Conservation (phyloP, 2,113 vertebrate genomes). For the Leucoraja erinaceus region DNA sequence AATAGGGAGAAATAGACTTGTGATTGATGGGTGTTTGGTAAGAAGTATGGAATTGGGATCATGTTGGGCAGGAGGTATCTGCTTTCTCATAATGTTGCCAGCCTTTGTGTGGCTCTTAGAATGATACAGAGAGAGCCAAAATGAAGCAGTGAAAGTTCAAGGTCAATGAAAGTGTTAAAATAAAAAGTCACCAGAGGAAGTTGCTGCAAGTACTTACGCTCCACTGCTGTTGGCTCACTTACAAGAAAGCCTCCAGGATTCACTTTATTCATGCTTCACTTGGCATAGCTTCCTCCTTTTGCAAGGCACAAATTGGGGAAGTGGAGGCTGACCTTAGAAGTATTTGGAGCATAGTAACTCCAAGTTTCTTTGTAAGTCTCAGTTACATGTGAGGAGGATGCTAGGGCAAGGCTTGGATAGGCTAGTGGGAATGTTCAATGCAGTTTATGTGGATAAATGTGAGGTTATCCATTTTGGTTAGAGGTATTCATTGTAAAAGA, state of each 20-base stretch:
- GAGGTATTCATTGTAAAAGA: too few species aligned
- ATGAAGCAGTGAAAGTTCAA: background rate
- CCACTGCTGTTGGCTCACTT: background rate
- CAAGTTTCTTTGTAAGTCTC: background rate
- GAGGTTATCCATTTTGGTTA: too few species aligned
- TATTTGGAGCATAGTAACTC: background rate
- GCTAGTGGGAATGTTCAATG: too few species aligned
- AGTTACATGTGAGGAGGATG: too few species aligned
- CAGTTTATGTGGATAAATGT: too few species aligned
- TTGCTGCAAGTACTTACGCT: background rate
- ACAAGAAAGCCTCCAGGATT: slow-evolving; percentile 1
- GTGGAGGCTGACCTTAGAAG: background rate
- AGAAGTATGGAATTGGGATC: too few species aligned
- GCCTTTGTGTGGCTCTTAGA: background rate
- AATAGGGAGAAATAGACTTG: background rate
- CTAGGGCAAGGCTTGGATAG: too few species aligned
- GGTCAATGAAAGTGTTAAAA: background rate
- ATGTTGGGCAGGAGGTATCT: too few species aligned
- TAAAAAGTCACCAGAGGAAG: background rate
- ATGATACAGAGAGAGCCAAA: background rate
- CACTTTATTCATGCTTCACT: background rate
- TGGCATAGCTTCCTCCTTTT: background rate
- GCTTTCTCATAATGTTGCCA: background rate
- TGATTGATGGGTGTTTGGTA: too few species aligned
- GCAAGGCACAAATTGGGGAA: background rate